These are phyloP conservation scores for Chrysocyon brachyurus DNA, from an alignment of 2,797 vertebrate genomes.

Conservation along the genomic window DNA sequence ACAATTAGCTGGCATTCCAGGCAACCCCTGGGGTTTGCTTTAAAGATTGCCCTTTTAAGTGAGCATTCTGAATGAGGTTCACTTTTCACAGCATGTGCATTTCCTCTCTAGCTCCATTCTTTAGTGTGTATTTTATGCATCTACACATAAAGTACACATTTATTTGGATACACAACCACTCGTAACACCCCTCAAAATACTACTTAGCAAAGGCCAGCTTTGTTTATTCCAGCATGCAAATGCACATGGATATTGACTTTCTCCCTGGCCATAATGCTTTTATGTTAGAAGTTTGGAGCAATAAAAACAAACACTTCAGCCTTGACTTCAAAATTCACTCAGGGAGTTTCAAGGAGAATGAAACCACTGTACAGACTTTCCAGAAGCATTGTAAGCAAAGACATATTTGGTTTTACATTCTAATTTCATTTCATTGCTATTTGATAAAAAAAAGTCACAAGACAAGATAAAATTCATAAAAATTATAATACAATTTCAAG, in stretches of 20 bases:
- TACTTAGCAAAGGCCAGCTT: slow-evolving; percentile 58
- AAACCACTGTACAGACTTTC: slow-evolving; percentile 39
- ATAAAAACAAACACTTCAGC: slow-evolving; percentile 69
- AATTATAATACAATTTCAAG: slow-evolving; percentile 9
- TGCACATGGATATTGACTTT: slow-evolving; percentile 65
- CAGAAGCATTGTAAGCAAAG: neutral
- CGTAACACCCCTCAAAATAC: slow-evolving; percentile 31
- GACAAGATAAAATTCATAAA: neutral
- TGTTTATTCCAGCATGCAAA: slow-evolving; percentile 70
- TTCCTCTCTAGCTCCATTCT: neutral
- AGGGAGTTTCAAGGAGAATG: neutral
- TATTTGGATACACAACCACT: neutral
- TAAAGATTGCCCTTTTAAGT: neutral
- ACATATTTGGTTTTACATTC: neutral
- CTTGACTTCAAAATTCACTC: slow-evolving; percentile 67
- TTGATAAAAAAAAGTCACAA: neutral
- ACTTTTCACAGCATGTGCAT: slow-evolving; percentile 44
- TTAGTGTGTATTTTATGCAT: slow-evolving; percentile 1
- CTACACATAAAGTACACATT: slow-evolving; percentile 20
- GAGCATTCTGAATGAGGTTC: neutral
- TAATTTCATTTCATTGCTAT: slow-evolving; percentile 37
- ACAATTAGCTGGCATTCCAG: slow-evolving; percentile 44
- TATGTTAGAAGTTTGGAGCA: slow-evolving; percentile 65
- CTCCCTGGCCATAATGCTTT: slow-evolving; percentile 64
- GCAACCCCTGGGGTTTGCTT: slow-evolving; percentile 37